Evolutionary conservation across 2,888 invertebrate species (phyloP).

Genomic region (Dicranocentrus wangi): DNA sequence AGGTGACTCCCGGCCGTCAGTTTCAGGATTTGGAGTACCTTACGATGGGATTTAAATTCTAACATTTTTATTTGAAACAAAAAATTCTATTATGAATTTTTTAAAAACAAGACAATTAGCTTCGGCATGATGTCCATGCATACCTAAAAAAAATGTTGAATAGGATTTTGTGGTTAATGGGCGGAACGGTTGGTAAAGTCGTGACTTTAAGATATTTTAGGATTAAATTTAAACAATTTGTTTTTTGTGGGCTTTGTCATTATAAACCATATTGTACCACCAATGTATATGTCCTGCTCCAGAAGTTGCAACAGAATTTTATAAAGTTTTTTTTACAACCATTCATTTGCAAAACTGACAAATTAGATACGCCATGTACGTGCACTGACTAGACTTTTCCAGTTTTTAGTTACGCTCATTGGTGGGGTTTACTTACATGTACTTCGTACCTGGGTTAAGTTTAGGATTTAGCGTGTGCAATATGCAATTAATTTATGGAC

Average conservation of each 20-base stretch:
- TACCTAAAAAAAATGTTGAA: neutral
- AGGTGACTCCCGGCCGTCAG: conserved; percentile 43
- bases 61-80: neutral
- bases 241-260: neutral
- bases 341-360: too few relatives aligned
- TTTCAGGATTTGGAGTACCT: conserved; percentile 60
- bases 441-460: too few relatives aligned
- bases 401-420: too few relatives aligned
- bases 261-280: too few relatives aligned
- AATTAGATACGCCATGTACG: too few relatives aligned
- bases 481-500: too few relatives aligned
- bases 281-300: too few relatives aligned
- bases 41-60: conserved; percentile 61
- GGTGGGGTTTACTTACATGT: too few relatives aligned
- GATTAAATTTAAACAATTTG: conserved; percentile 8
- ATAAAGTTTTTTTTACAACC: too few relatives aligned
- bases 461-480: too few relatives aligned
- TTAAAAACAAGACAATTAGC: conserved; percentile 1
- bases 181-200: conserved; percentile 31
- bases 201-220: conserved; percentile 36
- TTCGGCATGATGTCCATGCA: conserved; percentile 1
- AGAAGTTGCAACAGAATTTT: too few relatives aligned
- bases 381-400: too few relatives aligned
- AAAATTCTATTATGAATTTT: neutral
- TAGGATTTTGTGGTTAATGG: conserved; percentile 9